Percentiles rank a stretch among this genome's conserved stretches.
Evolutionary conservation across 2,888 invertebrate species (phyloP).

Genomic region (Criorhina ranunculi): DNA sequence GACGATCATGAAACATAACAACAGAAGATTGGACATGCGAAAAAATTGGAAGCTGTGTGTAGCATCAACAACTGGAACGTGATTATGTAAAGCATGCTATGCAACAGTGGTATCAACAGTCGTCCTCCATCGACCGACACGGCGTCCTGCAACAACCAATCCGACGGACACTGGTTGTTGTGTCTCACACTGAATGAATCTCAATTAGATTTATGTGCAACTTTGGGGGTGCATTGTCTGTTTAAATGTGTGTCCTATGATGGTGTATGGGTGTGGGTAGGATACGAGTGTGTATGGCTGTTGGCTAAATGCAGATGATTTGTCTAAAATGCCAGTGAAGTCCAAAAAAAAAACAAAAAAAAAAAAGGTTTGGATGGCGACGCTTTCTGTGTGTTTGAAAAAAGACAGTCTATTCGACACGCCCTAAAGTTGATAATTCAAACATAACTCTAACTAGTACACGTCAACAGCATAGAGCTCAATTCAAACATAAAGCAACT

Average conservation of each 20-base stretch:
- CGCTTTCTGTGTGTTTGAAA: not conserved
- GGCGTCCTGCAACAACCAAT: constrained; percentile 30
- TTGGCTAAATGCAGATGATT: constrained; percentile 60
- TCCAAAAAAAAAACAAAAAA: constrained; percentile 1
- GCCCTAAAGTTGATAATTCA: not conserved
- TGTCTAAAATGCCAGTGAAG: constrained; percentile 27
- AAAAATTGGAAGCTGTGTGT: constrained; percentile 20
- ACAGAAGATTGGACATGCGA: constrained; percentile 48
- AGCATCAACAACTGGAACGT: constrained; percentile 32
- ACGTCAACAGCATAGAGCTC: too few species aligned
- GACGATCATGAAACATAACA: constrained; percentile 58
- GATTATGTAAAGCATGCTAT: constrained; percentile 59
- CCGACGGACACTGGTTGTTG: constrained; percentile 54
- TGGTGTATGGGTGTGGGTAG: constrained; percentile 17
- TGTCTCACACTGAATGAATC: constrained; percentile 72
- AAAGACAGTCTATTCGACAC: constrained; percentile 12
- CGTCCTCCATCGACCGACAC: constrained; percentile 2
- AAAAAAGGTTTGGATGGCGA: too few species aligned
- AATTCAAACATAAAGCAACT: too few species aligned
- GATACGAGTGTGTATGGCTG: constrained; percentile 31
- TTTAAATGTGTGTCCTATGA: not conserved
- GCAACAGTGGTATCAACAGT: constrained; percentile 63
- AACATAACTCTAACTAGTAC: too few species aligned
- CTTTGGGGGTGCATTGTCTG: constrained; percentile 40
- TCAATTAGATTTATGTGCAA: constrained; percentile 74